Conservation (phyloP, 1,140 invertebrate genomes). For the Phymastichus coffea region DNA sequence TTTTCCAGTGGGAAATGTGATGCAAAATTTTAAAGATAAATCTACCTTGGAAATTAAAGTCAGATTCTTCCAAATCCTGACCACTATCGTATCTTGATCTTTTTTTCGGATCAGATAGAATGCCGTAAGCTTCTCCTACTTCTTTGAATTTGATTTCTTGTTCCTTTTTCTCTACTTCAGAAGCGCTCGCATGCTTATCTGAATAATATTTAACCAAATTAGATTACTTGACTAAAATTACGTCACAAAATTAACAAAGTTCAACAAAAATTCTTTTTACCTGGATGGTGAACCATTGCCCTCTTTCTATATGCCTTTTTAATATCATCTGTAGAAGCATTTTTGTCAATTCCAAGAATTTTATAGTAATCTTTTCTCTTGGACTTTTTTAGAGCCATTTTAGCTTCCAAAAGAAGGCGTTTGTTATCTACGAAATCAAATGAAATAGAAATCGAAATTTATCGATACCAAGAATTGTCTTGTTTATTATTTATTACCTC, state of each 20-base stretch:
- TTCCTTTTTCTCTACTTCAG: conserved; percentile 79
- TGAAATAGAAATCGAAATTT: conserved; percentile 26
- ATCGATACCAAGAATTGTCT: background rate
- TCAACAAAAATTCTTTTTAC: conserved; percentile 39
- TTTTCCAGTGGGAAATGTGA: conserved; percentile 28
- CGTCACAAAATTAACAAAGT: background rate
- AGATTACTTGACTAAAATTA: no score
- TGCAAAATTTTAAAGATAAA: background rate
- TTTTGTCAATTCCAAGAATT: conserved; percentile 85
- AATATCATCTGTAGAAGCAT: conserved; percentile 89
- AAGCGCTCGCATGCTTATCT: conserved; percentile 88
- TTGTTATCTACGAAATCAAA: conserved; percentile 77
- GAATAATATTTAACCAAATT: no score
- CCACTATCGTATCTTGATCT: conserved; percentile 90
- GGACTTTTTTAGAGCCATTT: conserved; percentile 82
- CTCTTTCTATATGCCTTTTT: conserved; percentile 95
- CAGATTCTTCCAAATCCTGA: conserved; percentile 79
- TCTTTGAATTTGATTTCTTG: conserved; percentile 97
- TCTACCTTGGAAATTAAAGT: conserved; percentile 53
- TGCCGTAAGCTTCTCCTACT: conserved; percentile 93
- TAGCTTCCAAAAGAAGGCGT: conserved; percentile 79
- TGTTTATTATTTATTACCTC: conserved; percentile 51
- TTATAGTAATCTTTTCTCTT: conserved; percentile 99
- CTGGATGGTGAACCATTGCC: conserved; percentile 83
- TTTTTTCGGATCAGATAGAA: conserved; percentile 92